These are phyloP conservation scores for Dendrolimus pini DNA, from an alignment of 2,888 invertebrate genomes.

Conservation along the genomic window DNA sequence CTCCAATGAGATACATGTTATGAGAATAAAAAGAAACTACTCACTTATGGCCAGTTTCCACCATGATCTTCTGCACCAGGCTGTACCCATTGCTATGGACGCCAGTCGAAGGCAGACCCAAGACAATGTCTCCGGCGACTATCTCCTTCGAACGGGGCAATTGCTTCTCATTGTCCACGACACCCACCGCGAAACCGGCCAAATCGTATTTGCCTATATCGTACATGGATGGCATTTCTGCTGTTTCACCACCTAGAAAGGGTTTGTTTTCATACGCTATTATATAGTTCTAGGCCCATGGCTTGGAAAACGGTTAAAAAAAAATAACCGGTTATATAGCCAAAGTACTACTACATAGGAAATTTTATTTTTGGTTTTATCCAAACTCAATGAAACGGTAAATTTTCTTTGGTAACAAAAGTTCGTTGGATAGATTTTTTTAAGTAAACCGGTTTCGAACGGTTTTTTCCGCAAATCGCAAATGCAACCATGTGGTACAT, in stretches of 20 bases:
- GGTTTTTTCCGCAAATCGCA: too few relatives aligned
- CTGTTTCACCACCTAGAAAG: conserved; percentile 90
- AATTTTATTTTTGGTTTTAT: too few relatives aligned
- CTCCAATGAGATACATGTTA: too few relatives aligned
- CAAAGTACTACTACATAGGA: too few relatives aligned
- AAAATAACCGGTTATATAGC: too few relatives aligned
- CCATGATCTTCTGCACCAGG: conserved; percentile 87
- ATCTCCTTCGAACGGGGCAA: conserved; percentile 84
- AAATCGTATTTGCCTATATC: conserved; percentile 92
- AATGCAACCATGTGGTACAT: too few relatives aligned
- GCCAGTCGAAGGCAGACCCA: conserved; percentile 93
- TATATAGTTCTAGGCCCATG: too few relatives aligned
- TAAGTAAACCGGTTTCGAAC: too few relatives aligned
- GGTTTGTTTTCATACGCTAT: not conserved
- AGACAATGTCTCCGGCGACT: conserved; percentile 84
- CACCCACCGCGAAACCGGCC: conserved; percentile 97
- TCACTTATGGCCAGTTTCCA: conserved; percentile 78
- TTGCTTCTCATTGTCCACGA: conserved; percentile 84
- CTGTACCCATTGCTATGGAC: conserved; percentile 97
- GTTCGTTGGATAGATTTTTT: too few relatives aligned
- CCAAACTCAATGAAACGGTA: too few relatives aligned
- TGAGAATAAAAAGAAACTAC: conserved; percentile 1
- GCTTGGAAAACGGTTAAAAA: too few relatives aligned
- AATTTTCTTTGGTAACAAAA: too few relatives aligned
- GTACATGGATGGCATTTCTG: conserved; percentile 98